Evolutionary conservation across 2,113 vertebrate species (phyloP).

Genomic region (Tachuris rubrigastra): DNA sequence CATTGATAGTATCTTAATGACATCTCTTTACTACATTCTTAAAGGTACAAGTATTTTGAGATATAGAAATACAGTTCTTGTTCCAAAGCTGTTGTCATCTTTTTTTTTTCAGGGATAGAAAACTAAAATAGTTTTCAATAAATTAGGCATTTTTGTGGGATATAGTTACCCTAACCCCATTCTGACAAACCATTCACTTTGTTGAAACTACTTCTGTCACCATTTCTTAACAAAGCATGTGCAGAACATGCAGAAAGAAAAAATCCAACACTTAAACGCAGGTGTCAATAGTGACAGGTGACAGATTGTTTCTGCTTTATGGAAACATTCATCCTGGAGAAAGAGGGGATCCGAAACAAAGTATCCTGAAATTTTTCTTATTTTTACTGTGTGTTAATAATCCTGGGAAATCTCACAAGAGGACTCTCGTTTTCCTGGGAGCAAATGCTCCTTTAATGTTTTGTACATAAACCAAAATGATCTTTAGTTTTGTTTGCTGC

Average conservation of each 20-base stretch:
- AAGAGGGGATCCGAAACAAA: background rate
- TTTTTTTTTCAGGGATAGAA: background rate
- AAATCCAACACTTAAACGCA: background rate
- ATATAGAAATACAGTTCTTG: background rate
- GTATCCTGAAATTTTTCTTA: background rate
- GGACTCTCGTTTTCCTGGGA: background rate
- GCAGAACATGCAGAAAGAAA: background rate
- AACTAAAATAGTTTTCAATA: background rate
- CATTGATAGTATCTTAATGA: background rate
- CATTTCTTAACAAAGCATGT: background rate
- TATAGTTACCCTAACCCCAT: background rate
- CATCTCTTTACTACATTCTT: background rate
- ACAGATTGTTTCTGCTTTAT: background rate
- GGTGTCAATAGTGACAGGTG: background rate
- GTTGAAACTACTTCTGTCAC: background rate
- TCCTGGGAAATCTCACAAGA: background rate
- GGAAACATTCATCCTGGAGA: background rate
- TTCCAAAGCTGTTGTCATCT: background rate
- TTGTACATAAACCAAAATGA: background rate
- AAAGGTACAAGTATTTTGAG: background rate
- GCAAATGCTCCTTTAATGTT: background rate
- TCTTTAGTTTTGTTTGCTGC: background rate
- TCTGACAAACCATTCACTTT: background rate
- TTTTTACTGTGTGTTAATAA: background rate
- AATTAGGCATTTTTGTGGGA: background rate